phyloP scores from a whole-genome alignment of 2,797 vertebrate species.

The Morelia viridis region DNA sequence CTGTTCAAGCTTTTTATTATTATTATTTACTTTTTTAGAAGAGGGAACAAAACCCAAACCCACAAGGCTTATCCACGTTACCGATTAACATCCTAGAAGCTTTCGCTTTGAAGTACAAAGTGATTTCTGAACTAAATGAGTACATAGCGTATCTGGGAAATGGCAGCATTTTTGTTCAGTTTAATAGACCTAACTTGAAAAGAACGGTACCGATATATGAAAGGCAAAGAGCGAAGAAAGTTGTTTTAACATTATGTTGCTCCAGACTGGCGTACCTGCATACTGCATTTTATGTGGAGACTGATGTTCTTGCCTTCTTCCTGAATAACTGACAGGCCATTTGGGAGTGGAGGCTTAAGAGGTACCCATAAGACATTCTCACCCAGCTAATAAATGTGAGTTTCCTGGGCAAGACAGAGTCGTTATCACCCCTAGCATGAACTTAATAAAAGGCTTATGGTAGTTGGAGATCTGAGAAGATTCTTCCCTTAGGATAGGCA shows the following conservation, averaged over 20 bases:
- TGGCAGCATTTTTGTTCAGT: conserved; percentile 26
- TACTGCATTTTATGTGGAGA: neutral
- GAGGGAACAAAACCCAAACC: conserved; percentile 15
- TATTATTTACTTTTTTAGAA: neutral
- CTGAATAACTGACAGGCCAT: rapidly evolving
- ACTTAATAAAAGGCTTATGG: neutral
- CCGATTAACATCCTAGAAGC: conserved; percentile 51
- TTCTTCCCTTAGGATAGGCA: neutral
- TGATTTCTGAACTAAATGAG: conserved; percentile 31
- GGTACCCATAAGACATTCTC: neutral
- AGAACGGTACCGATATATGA: neutral
- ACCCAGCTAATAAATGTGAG: neutral
- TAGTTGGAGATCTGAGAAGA: neutral
- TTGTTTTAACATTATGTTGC: neutral
- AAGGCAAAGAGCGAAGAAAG: neutral
- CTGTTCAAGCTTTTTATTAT: neutral
- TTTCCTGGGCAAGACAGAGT: neutral
- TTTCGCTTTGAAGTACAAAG: conserved; percentile 51
- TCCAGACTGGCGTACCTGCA: neutral
- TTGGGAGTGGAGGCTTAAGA: neutral
- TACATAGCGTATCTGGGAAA: conserved; percentile 30
- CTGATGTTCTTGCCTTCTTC: neutral
- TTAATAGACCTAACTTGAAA: conserved; percentile 15
- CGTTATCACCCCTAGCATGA: neutral
- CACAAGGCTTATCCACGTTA: conserved; percentile 48